These are phyloP conservation scores for Aphrophora alni DNA, from an alignment of 2,888 invertebrate species.

Conservation along the genomic window DNA sequence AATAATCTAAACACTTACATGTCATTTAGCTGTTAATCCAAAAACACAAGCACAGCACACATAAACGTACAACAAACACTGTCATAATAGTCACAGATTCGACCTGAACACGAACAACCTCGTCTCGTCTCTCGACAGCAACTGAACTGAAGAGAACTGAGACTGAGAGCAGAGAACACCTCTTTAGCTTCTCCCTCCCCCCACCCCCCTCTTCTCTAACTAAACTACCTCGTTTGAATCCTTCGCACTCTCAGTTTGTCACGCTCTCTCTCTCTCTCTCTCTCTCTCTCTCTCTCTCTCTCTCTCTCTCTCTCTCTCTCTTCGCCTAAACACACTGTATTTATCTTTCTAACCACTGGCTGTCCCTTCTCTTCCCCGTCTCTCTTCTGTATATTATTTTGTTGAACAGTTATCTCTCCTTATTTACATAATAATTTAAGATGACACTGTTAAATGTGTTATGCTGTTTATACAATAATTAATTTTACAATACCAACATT, in stretches of 20 bases:
- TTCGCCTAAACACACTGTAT: slow-evolving; percentile 6
- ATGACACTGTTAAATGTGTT: neutral
- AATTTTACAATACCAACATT: neutral
- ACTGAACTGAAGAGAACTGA: neutral
- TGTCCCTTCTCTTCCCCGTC: neutral
- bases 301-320: neutral
- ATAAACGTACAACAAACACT: too few species aligned
- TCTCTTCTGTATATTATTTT: neutral
- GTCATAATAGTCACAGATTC: neutral
- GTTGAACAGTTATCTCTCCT: neutral
- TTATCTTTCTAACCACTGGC: slow-evolving; percentile 9
- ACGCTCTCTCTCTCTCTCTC: neutral
- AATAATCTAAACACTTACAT: too few species aligned
- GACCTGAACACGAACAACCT: neutral
- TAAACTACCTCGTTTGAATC: slow-evolving; percentile 6
- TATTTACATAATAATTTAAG: slow-evolving; percentile 9
- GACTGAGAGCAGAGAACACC: neutral
- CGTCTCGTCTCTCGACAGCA: neutral
- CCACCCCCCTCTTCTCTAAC: neutral
- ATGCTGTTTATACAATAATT: neutral
- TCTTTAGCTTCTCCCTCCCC: neutral
- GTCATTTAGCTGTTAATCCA: neutral
- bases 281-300: neutral
- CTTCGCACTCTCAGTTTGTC: slow-evolving; percentile 2
- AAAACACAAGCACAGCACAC: neutral